Evolutionary conservation across 1,140 invertebrate genomes (phyloP), one percentile per base, ranked within the genome.

Genomic region (Lepidostoma basale): DNA sequence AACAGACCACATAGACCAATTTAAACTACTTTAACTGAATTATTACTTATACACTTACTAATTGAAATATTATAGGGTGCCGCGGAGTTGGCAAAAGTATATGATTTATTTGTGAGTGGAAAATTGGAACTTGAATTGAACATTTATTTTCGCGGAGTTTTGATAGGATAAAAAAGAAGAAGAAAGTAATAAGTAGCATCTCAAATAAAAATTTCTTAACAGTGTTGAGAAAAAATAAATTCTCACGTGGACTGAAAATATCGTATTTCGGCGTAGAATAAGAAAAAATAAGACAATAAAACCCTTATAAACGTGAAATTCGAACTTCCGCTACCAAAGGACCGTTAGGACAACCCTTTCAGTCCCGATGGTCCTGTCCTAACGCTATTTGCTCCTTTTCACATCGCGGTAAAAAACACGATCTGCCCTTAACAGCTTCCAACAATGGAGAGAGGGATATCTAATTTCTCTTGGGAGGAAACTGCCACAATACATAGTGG

Each of bases 391-490:
- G 62, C 59, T 65, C 62, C 56, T 25, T 52, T 64, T 67, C 62
- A 44, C 60, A 26, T 63, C 69, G 60, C 60, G 56, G 45, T 64
- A 69, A 69, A 69, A 69, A 45, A 69, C 54, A 59, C 49, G 66
- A 65, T 72, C 54, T 56, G 26, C 58, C 67, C 62, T 56, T 72
- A 72, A 68, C 67, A 58, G 70, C 63, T 60, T 33, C 23, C 62
- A 65, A 72, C 70, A 72, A 72, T 66, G 67, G 40, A 9, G 36
- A 9, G 54, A 36, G 39, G 70, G 67, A 69, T 72, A 72, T 72
- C 70, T 72, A 72, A 72, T 72, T 72, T 72, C 70, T 72, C 67
- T 44, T 67, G 70, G 70, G 70, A 72, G 70, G 67, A 72, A 67
- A 59, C 63, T 47, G 58, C 20, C 42, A 72, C 70, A 72, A 72